These are phyloP conservation scores for Bolborhynchus lineola DNA, from an alignment of 2,113 vertebrate species.

Conservation along the genomic window DNA sequence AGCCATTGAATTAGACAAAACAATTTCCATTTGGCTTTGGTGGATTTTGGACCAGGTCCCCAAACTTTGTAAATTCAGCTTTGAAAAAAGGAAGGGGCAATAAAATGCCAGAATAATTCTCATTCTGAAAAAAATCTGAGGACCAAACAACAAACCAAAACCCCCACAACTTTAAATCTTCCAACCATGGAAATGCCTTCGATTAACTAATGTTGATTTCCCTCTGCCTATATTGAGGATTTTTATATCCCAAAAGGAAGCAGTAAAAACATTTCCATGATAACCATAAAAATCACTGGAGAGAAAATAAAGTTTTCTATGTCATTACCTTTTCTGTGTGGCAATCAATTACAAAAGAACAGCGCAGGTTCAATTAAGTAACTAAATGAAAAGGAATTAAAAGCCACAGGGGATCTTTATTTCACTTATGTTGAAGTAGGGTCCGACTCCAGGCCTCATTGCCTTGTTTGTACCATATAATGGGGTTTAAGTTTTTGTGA, in stretches of 20 bases:
- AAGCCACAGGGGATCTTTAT: slow-evolving; percentile 27
- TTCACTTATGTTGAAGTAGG: background rate
- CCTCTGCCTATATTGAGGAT: background rate
- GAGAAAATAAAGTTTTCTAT: slow-evolving; percentile 37
- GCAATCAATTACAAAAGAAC: slow-evolving; percentile 19
- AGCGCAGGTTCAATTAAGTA: slow-evolving; percentile 39
- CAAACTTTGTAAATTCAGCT: background rate
- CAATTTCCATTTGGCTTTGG: background rate
- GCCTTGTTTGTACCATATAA: background rate
- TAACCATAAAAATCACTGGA: slow-evolving; percentile 16
- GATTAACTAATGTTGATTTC: background rate
- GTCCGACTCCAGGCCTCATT: background rate
- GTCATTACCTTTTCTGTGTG: slow-evolving; percentile 41
- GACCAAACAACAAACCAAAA: background rate
- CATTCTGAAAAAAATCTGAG: background rate
- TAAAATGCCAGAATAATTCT: background rate
- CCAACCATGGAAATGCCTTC: background rate
- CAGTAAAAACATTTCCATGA: slow-evolving; percentile 10
- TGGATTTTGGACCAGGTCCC: background rate
- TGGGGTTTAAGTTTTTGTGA: slow-evolving; percentile 17
- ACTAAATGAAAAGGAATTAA: slow-evolving; percentile 55
- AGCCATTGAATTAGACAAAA: background rate
- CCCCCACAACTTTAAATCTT: background rate
- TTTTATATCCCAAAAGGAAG: slow-evolving; percentile 8
- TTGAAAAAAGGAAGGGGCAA: background rate